Evolutionary conservation across 2,797 vertebrate genomes (phyloP), one percentile per base, ranked within the genome.

Genomic region (Lepus oiostolus): DNA sequence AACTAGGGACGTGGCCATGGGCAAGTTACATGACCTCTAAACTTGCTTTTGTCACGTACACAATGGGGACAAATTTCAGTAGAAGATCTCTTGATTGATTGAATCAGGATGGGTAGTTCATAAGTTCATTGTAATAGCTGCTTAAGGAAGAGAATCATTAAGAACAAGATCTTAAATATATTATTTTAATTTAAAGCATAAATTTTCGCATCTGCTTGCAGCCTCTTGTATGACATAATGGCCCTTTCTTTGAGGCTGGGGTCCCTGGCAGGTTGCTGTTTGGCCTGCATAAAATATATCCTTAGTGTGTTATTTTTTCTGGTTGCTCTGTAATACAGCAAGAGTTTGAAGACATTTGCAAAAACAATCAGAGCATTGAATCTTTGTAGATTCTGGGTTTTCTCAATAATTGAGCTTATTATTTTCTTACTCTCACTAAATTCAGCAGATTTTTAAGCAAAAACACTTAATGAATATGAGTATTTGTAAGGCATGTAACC

Each of bases 51-150:
- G 19, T 88, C 30, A 9, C 50, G 21, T 62, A 14, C 77, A 76
- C 93, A 93, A 90, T 81, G n/a, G 17, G 24, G 85, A 74, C 79
- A 76, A 38, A 70, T 89, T 95, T 93, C 50, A 85, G 38, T 65
- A 52, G 63, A 72, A 77, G 47, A 14, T 13, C 67, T 92, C 28
- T 62, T 68, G 50, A 87, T 54, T 60, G 42, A 68, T 47, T 71
- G 85, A 8, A 68, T 72, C 52, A 47, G 42, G 32, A 22, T 88
- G 50, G 10, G 2, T 92, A 63, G 47, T 63, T 84, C 80, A 68
- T 80, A 28, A 42, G 28, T 42, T 88, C 21, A 77, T 65, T 30
- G 1, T 24, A 70, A 75, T 22, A 83, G 30, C 42, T 60, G 2
- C 70, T 81, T 62, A 83, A 94, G 93, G 38, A 58, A 60, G 21